Evolutionary conservation across 2,113 vertebrate genomes (phyloP), one percentile per base, ranked within the genome.

Genomic region (Melanocharis versteri): DNA sequence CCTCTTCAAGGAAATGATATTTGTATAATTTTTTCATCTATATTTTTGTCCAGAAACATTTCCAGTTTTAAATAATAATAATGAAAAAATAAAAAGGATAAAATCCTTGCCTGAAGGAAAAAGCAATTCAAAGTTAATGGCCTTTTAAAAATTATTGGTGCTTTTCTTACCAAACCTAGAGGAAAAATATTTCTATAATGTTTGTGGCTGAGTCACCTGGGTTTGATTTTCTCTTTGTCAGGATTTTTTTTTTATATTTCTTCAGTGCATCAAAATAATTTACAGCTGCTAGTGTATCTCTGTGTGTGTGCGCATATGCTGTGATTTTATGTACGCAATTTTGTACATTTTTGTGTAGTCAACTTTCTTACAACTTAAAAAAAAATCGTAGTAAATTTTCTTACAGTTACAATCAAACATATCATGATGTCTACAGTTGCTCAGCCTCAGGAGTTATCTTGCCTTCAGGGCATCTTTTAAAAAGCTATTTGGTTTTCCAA

Each of bases 251-350:
- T 40, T n/a, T 21, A 7, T 37, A 48, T 40, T 82, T 70, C 12
- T 94, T 71, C 35, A 40, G 16, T 66, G 22, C 9, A 57, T 15
- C 45, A 57, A 73, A 83, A 70, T 37, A 65, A 83, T 87, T 76
- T 83, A 48, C 22, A 79, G 8, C 6, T 79, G 18, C 12, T 71
- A 83, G 6, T 13, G 4, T 58, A 45, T 20, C 13, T 77, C 27
- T 3, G 0, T 35, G 6, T 33, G 18, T 20, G 14, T n/a, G 53
- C 5, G 68, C 3, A 37, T 15, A 30, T 3, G 0, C 10, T 64
- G 10, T 58, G 33, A 42, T 76, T 89, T 58, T 72, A 42, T 20
- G 18, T 11, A 31, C 8, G 14, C 2, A 31, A 69, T 78, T 80
- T 71, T 58, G 4, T 39, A 53, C 0, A 3, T n/a, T 12, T 68